phyloP scores from a whole-genome alignment of 2,888 invertebrate species.

The Cremastinae sp. region DNA sequence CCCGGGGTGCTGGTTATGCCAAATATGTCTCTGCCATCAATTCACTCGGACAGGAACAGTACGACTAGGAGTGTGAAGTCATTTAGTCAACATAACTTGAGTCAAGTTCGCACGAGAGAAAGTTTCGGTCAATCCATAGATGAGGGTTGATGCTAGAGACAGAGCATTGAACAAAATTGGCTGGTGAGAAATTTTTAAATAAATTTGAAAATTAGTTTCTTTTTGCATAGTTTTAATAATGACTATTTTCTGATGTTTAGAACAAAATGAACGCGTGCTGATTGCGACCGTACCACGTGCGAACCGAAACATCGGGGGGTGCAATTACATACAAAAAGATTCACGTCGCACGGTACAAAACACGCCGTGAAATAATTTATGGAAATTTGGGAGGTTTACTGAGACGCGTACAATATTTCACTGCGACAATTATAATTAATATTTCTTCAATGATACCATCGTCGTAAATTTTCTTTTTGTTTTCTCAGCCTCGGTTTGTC shows the following conservation, averaged over 20 bases:
- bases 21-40: slow-evolving; percentile 91
- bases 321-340: slow-evolving; percentile 68
- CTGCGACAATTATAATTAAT: no score
- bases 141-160: slow-evolving; percentile 59
- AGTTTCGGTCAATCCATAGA: slow-evolving; percentile 59
- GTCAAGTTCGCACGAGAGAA: slow-evolving; percentile 60
- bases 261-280: slow-evolving; percentile 64
- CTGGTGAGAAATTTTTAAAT: no score
- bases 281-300: slow-evolving; percentile 58
- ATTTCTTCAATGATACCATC: not conserved
- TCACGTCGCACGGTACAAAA: slow-evolving; percentile 68
- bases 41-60: slow-evolving; percentile 71
- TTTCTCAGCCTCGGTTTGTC: slow-evolving; percentile 61
- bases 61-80: slow-evolving; percentile 65
- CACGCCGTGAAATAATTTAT: slow-evolving; percentile 69
- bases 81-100: slow-evolving; percentile 67
- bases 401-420: slow-evolving; percentile 58
- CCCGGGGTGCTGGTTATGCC: slow-evolving; percentile 92
- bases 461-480: slow-evolving; percentile 4
- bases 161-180: slow-evolving; percentile 64
- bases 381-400: slow-evolving; percentile 42
- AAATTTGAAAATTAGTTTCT: no score
- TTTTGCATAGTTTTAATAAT: not conserved
- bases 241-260: slow-evolving; percentile 58
- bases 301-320: slow-evolving; percentile 60